Conservation (phyloP, 2,888 invertebrate species). For the Hyposoter dolosus region DNA sequence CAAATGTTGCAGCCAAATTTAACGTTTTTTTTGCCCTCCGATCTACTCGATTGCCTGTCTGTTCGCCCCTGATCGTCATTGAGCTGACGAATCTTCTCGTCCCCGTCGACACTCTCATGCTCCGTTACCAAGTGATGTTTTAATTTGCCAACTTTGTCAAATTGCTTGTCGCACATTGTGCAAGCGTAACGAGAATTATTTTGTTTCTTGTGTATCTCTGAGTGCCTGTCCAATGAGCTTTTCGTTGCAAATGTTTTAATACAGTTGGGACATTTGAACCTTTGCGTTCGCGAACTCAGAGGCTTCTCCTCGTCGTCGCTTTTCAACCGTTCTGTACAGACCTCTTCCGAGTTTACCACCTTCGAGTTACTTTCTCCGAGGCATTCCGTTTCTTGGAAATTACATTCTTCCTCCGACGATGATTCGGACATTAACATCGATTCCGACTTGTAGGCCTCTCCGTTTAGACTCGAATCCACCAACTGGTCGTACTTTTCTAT, state of each 20-base stretch:
- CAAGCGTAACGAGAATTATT: constrained; percentile 78
- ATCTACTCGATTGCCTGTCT: constrained; percentile 33
- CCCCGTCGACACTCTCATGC: constrained; percentile 69
- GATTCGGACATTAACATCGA: constrained; percentile 33
- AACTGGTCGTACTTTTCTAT: constrained; percentile 64
- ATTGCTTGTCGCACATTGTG: constrained; percentile 79
- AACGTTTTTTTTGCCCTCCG: constrained; percentile 68
- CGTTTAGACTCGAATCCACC: constrained; percentile 7
- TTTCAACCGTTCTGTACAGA: constrained; percentile 59
- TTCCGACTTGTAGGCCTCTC: constrained; percentile 12
- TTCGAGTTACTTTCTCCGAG: not conserved
- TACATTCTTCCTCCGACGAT: constrained; percentile 31
- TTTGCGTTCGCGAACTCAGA: constrained; percentile 75
- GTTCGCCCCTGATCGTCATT: constrained; percentile 19
- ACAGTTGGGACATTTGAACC: constrained; percentile 78
- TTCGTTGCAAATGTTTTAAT: constrained; percentile 78
- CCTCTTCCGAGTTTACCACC: not conserved
- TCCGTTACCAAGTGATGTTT: constrained; percentile 75
- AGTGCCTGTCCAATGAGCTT: constrained; percentile 76
- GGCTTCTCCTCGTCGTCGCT: constrained; percentile 79
- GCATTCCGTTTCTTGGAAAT: not conserved
- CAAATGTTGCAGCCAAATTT: constrained; percentile 80
- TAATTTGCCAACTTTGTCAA: constrained; percentile 74
- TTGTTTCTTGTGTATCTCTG: constrained; percentile 75
- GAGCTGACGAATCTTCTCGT: constrained; percentile 37